Percentiles rank a stretch among this genome's conserved stretches.
phyloP scores from a whole-genome alignment of 2,797 vertebrate species.

The Gobionotothen gibberifrons region DNA sequence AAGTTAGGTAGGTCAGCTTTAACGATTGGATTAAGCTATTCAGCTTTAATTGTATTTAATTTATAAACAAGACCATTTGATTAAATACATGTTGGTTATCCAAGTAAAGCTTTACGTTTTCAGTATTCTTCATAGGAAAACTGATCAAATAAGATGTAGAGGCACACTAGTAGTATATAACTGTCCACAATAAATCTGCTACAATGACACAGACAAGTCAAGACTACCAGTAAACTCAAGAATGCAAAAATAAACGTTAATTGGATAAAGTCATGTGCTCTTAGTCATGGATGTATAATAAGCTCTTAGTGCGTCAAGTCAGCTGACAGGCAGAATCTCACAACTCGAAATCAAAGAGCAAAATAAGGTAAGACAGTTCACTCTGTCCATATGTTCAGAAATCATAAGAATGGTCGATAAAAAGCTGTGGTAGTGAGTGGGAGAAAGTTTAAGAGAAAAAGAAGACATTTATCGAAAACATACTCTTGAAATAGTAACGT shows the following conservation, averaged over 20 bases:
- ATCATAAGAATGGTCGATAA: rapidly evolving
- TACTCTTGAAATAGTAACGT: rapidly evolving
- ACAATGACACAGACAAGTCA: neutral
- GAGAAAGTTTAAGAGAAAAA: neutral
- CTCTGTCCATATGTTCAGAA: constrained; percentile 17
- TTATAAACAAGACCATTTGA: neutral
- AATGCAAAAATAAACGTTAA: constrained; percentile 4
- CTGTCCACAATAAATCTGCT: neutral
- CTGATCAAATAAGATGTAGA: neutral
- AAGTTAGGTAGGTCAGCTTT: constrained; percentile 2
- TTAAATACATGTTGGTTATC: neutral
- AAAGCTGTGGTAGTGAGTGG: rapidly evolving
- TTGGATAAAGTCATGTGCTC: neutral
- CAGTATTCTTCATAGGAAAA: neutral
- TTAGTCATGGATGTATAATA: too few species aligned
- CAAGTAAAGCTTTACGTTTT: neutral
- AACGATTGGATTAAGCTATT: neutral
- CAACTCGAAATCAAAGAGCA: constrained; percentile 3
- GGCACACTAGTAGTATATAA: neutral
- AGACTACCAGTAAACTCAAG: neutral
- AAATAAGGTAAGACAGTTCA: rapidly evolving
- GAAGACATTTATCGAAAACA: rapidly evolving
- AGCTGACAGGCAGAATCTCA: constrained; percentile 61
- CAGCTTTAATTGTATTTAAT: neutral
- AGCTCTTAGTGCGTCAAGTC: constrained; percentile 9